Conservation (phyloP, 1,140 invertebrate genomes). For the Drosophila leontia region DNA sequence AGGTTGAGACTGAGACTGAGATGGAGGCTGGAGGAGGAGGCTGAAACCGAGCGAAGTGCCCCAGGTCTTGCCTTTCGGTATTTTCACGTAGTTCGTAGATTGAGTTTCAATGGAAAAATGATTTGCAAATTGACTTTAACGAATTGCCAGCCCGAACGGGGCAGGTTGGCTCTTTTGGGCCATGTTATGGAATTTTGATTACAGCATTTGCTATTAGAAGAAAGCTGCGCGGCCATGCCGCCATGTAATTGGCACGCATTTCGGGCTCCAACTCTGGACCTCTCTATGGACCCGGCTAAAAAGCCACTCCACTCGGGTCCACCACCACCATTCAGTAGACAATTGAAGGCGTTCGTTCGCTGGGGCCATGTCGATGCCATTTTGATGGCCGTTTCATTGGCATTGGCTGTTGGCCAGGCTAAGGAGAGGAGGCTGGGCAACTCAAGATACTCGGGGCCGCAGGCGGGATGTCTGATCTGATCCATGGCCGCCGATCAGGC, state of each 20-base stretch:
- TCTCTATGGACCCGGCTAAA: slow-evolving; percentile 14
- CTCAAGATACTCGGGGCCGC: slow-evolving; percentile 30
- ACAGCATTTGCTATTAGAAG: slow-evolving; percentile 68
- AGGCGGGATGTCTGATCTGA: slow-evolving; percentile 45
- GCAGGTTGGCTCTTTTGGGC: slow-evolving; percentile 44
- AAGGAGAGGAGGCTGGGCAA: slow-evolving; percentile 11
- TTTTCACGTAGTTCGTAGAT: slow-evolving; percentile 82
- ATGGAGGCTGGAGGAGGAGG: neutral
- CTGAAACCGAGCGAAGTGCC: slow-evolving; percentile 7
- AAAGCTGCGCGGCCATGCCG: slow-evolving; percentile 12
- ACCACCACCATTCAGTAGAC: slow-evolving; percentile 17
- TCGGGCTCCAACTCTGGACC: slow-evolving; percentile 1
- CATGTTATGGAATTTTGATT: slow-evolving; percentile 80
- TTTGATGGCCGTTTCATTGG: slow-evolving; percentile 60
- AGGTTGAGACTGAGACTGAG: neutral
- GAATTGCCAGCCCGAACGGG: slow-evolving; percentile 72
- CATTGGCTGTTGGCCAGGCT: slow-evolving; percentile 37
- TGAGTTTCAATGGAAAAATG: slow-evolving; percentile 85
- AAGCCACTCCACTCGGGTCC: slow-evolving; percentile 12
- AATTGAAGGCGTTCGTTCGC: slow-evolving; percentile 44
- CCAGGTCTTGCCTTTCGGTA: slow-evolving; percentile 66
- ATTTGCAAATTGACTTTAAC: slow-evolving; percentile 85
- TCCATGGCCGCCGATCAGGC: slow-evolving; percentile 52
- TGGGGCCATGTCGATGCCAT: slow-evolving; percentile 47
- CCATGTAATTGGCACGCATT: slow-evolving; percentile 78